These are phyloP conservation scores for Columbina picui DNA, from an alignment of 2,113 vertebrate genomes.

Conservation along the genomic window DNA sequence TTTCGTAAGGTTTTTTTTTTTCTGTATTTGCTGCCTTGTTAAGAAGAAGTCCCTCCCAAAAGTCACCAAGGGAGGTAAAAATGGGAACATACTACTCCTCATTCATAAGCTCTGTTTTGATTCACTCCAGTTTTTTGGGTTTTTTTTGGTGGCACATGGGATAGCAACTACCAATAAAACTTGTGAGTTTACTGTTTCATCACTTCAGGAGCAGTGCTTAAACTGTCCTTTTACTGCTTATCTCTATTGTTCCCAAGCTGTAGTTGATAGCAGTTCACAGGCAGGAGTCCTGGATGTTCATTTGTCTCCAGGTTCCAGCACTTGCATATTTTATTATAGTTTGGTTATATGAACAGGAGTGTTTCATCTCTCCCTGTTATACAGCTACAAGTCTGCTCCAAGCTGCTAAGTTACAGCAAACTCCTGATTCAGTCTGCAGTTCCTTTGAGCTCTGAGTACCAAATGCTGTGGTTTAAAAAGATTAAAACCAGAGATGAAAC, in stretches of 20 bases:
- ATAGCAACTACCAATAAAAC: background rate
- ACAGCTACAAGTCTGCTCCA: background rate
- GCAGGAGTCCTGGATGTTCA: background rate
- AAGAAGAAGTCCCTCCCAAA: background rate
- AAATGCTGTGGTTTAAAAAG: conserved; percentile 23
- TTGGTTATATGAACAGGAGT: background rate
- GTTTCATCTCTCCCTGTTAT: background rate
- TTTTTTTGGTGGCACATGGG: background rate
- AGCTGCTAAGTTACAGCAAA: background rate
- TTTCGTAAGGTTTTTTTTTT: background rate
- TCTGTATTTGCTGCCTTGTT: background rate
- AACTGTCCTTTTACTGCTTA: background rate
- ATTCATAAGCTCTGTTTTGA: background rate
- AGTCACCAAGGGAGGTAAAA: background rate
- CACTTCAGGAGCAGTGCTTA: background rate
- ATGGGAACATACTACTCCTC: background rate
- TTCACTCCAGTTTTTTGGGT: background rate
- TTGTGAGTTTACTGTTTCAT: background rate
- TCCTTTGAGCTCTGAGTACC: conserved; percentile 50
- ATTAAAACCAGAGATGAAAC: conserved; percentile 65
- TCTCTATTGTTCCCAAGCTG: background rate
- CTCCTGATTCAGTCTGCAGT: conserved; percentile 6
- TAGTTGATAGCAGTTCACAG: background rate
- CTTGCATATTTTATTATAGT: background rate
- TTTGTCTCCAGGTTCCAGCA: background rate